Evolutionary conservation across 2,888 invertebrate species (phyloP), one percentile per base, ranked within the genome.

Genomic region (Tricholauxania praeusta): DNA sequence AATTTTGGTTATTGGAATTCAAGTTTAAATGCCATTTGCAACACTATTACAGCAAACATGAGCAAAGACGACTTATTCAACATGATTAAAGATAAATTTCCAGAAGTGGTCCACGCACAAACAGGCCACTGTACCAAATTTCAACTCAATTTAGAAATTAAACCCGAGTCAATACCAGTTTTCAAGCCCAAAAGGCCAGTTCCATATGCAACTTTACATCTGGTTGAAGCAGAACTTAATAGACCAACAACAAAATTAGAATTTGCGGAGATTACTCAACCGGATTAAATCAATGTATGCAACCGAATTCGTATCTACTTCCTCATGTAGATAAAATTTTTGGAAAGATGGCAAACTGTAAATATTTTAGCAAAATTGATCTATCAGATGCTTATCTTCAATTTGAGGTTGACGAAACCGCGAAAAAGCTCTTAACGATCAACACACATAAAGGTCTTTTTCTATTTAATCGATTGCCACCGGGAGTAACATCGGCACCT

Each of bases 211-310:
- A 71, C 72, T 52, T 19, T 73, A 14, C 57, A 71, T 32, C 47
- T 55, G 2, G 70, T 77, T 19, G 76, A 76, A 17, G 66, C 64
- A 15, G 75, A 75, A 49, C 63, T 78, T 3, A 12, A 65, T 3
- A 71, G 75, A 8, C 14, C 14, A 76, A 74, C 28, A 75, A 75
- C 8, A 12, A 22, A n/a, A 57, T 76, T 15, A 69, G 77, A 22
- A 75, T 79, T 12, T 79, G 77, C 71, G 77, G 71, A 2, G 76
- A 77, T 67, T 79, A 74, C 12, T 77, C 76, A 52, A 77, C 78
- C 12, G 77, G 77, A 28, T 78, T 5, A 72, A 76, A 65, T 52
- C 60, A 12, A 63, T 71, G 7, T 22, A 76, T 17, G 74, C 75
- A 77, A 67, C 19, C 67, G 6, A 71, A 79, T 69, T 65, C 65